Evolutionary conservation across 2,888 invertebrate species (phyloP).

Genomic region (Tenthredo distinguenda): DNA sequence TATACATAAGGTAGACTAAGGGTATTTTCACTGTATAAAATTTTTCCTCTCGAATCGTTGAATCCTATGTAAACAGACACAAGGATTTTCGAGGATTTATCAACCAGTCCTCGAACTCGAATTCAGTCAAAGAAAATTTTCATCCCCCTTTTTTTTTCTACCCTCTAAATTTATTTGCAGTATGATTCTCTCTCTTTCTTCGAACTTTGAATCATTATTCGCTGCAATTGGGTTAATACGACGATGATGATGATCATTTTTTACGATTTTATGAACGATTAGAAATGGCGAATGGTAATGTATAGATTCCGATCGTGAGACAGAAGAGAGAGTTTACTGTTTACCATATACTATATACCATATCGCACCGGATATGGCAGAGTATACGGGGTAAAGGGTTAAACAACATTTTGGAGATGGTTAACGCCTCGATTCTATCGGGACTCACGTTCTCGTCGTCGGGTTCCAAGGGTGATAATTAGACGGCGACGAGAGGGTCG

Average conservation of each 20-base stretch:
- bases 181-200: not conserved
- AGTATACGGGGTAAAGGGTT: slow-evolving; percentile 13
- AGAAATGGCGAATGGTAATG: not conserved
- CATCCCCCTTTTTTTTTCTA: not conserved
- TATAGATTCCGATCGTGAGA: not conserved
- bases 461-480: slow-evolving; percentile 29
- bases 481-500: slow-evolving; percentile 29
- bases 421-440: slow-evolving; percentile 38
- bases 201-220: too few species aligned
- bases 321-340: not conserved
- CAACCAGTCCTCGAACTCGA: not conserved
- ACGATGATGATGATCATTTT: not conserved
- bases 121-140: not conserved
- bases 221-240: not conserved
- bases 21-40: not conserved
- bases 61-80: slow-evolving; percentile 8
- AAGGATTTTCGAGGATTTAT: not conserved
- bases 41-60: slow-evolving; percentile 5
- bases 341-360: not conserved
- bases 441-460: slow-evolving; percentile 1
- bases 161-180: not conserved
- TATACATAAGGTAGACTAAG: not conserved
- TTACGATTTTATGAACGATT: too few species aligned
- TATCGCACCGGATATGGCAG: not conserved
- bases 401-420: slow-evolving; percentile 26